phyloP scores from a whole-genome alignment of 2,797 vertebrate species.

The Diceros bicornis region DNA sequence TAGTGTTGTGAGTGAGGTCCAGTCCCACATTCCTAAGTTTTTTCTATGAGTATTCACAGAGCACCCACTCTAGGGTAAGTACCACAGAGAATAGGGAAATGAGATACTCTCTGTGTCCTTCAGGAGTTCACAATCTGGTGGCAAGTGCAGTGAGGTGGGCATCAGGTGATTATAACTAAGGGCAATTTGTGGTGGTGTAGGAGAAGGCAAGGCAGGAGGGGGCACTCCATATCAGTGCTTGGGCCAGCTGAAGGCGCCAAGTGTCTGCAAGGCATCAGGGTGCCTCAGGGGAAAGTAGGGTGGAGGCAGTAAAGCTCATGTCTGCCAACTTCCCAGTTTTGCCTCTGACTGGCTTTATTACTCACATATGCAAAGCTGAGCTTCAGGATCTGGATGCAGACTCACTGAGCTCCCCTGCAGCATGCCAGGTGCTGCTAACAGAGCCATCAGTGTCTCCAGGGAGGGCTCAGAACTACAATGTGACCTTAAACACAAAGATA shows the following conservation, averaged over 20 bases:
- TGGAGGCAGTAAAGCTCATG: not conserved
- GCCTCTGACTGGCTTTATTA: constrained; percentile 56
- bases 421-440: not conserved
- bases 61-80: not conserved
- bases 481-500: not conserved
- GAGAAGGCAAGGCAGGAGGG: not conserved
- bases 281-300: constrained; percentile 1
- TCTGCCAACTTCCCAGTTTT: constrained; percentile 51
- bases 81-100: not conserved
- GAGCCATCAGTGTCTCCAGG: not conserved
- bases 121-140: not conserved
- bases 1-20: not conserved
- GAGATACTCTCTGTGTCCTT: not conserved
- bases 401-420: not conserved
- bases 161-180: not conserved
- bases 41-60: not conserved
- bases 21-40: not conserved
- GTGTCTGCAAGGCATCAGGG: constrained; percentile 49
- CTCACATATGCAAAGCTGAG: constrained; percentile 60
- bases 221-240: not conserved
- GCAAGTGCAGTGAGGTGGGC: not conserved
- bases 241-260: not conserved
- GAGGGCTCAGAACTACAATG: not conserved
- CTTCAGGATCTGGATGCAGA: constrained; percentile 22
- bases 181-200: not conserved